Evolutionary conservation across 2,888 invertebrate genomes (phyloP).

Genomic region (Epirrita christyi): DNA sequence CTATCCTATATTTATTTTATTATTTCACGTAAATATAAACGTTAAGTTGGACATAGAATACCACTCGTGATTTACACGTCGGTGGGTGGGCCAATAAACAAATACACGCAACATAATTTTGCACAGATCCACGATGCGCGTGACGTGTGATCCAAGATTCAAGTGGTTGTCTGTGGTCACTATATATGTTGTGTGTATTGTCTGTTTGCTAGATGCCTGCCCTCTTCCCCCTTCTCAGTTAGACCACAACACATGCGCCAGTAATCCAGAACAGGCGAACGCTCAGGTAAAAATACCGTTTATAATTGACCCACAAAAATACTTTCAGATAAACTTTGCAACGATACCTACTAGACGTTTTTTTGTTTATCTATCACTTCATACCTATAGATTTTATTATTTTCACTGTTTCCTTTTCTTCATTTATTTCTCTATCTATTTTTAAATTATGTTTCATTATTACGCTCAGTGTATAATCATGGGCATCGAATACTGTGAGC

Average conservation of each 20-base stretch:
- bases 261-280: constrained; percentile 89
- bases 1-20: constrained; percentile 76
- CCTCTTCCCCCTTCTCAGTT: constrained; percentile 94
- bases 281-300: constrained; percentile 88
- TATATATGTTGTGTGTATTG: constrained; percentile 91
- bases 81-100: constrained; percentile 74
- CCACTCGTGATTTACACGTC: constrained; percentile 50
- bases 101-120: constrained; percentile 83
- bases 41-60: constrained; percentile 30
- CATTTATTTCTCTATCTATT: constrained; percentile 52
- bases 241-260: constrained; percentile 93
- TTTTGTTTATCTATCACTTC: constrained; percentile 79
- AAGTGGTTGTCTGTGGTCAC: constrained; percentile 84
- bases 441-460: constrained; percentile 66
- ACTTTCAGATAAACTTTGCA: constrained; percentile 82
- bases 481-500: constrained; percentile 57
- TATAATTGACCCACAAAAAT: constrained; percentile 81
- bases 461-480: constrained; percentile 72
- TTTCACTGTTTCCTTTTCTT: constrained; percentile 72
- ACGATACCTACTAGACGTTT: constrained; percentile 73
- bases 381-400: constrained; percentile 75
- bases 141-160: constrained; percentile 84
- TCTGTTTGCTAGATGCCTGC: constrained; percentile 98
- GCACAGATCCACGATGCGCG: constrained; percentile 72
- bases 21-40: constrained; percentile 32